These are phyloP conservation scores for Pseudomyrmex flavicornis DNA, from an alignment of 1,140 invertebrate species.

Conservation along the genomic window DNA sequence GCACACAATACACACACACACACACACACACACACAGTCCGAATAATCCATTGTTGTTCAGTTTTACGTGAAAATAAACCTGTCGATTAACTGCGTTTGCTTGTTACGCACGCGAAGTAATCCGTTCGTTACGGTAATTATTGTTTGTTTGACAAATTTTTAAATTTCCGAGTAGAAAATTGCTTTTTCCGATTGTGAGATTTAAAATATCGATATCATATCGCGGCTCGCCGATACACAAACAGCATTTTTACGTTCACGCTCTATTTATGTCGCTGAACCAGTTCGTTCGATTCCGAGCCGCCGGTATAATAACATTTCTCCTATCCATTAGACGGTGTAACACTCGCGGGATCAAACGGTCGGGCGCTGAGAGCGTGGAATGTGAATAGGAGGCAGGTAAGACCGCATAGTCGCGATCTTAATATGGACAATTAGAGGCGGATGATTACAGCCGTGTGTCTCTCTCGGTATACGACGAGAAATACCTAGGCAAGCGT, in stretches of 20 bases:
- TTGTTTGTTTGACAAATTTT: neutral
- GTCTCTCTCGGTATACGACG: neutral
- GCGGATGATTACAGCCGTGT: constrained; percentile 7
- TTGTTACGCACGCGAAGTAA: constrained; percentile 26
- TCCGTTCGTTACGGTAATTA: constrained; percentile 36
- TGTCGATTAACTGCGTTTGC: constrained; percentile 30
- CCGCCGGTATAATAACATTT: neutral
- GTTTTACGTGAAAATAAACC: neutral
- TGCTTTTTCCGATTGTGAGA: constrained; percentile 16
- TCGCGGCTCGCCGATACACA: neutral
- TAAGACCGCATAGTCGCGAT: neutral
- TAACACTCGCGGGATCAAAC: neutral
- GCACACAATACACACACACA: too few species aligned
- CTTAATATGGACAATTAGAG: constrained; percentile 19
- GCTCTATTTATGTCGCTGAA: neutral
- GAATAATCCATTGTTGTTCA: too few species aligned
- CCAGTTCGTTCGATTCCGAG: constrained; percentile 13
- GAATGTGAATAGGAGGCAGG: neutral
- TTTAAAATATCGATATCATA: constrained; percentile 3
- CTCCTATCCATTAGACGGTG: constrained; percentile 15
- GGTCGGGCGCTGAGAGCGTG: neutral
- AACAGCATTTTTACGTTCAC: neutral
- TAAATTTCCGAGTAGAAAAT: neutral
- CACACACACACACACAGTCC: too few species aligned
- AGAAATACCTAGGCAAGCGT: neutral